These are phyloP conservation scores for Pogonocherus hispidulus DNA, from an alignment of 2,888 invertebrate species.

Conservation along the genomic window DNA sequence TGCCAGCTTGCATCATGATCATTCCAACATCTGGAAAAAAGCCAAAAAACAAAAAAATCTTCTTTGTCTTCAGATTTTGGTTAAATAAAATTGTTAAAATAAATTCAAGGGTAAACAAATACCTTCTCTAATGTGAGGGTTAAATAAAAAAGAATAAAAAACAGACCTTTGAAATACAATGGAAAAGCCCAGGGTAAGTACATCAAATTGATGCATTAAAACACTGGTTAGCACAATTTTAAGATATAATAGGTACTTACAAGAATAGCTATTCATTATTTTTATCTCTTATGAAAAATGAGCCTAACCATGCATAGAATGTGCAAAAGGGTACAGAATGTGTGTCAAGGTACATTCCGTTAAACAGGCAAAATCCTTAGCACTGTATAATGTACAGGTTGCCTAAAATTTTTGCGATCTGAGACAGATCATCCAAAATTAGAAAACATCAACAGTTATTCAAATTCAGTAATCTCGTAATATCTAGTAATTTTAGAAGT, in stretches of 20 bases:
- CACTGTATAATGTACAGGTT: constrained; percentile 47
- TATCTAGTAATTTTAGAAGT: too few relatives aligned
- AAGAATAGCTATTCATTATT: constrained; percentile 25
- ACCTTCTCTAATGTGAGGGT: constrained; percentile 1
- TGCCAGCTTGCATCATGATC: constrained; percentile 97
- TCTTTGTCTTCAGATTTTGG: constrained; percentile 10
- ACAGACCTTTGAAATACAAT: constrained; percentile 20
- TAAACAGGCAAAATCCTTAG: constrained; percentile 60
- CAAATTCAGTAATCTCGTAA: neutral
- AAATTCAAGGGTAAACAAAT: constrained; percentile 8
- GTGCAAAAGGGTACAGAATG: constrained; percentile 68
- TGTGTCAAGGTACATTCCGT: constrained; percentile 67
- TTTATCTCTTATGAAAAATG: constrained; percentile 43
- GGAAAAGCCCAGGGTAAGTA: constrained; percentile 33
- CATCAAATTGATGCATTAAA: constrained; percentile 5
- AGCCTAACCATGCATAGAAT: constrained; percentile 67
- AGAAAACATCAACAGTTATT: constrained; percentile 4
- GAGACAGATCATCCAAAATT: constrained; percentile 14
- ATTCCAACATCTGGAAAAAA: constrained; percentile 96
- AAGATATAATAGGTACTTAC: constrained; percentile 36
- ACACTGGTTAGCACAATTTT: constrained; percentile 27
- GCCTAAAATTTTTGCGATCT: constrained; percentile 30
- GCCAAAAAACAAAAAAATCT: constrained; percentile 68
- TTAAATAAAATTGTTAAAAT: constrained; percentile 26
- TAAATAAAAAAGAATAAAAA: constrained; percentile 24